phyloP scores from a whole-genome alignment of 2,113 vertebrate genomes.

The Antechinus flavipes region DNA sequence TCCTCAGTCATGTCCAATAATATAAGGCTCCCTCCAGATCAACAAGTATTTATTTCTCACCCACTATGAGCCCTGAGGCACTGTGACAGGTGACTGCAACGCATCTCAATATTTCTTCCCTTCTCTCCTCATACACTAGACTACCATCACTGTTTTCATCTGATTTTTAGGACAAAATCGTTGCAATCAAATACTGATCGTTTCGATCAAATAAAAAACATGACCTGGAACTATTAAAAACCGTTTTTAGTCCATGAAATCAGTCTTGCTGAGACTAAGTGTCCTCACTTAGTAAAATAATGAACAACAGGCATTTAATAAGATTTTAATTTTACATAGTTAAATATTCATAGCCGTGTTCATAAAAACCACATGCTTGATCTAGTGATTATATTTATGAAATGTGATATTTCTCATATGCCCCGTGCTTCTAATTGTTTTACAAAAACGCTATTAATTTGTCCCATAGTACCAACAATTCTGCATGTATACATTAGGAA shows the following conservation, averaged over 20 bases:
- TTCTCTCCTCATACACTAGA: slow-evolving; percentile 70
- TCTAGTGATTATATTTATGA: slow-evolving; percentile 83
- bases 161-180: slow-evolving; percentile 67
- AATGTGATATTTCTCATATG: slow-evolving; percentile 83
- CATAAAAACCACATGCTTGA: slow-evolving; percentile 83
- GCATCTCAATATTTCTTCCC: slow-evolving; percentile 58
- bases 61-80: slow-evolving; percentile 24
- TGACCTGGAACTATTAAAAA: slow-evolving; percentile 54
- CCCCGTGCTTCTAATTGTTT: slow-evolving; percentile 68
- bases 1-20: slow-evolving; percentile 70
- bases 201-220: slow-evolving; percentile 44
- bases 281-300: slow-evolving; percentile 80
- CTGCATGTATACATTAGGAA: slow-evolving; percentile 16
- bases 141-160: slow-evolving; percentile 68
- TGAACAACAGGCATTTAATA: slow-evolving; percentile 86
- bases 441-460: slow-evolving; percentile 66
- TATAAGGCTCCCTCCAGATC: slow-evolving; percentile 65
- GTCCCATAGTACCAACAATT: not conserved
- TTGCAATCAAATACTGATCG: slow-evolving; percentile 65
- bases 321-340: slow-evolving; percentile 86
- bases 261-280: slow-evolving; percentile 80
- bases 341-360: slow-evolving; percentile 87
- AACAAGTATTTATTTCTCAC: slow-evolving; percentile 18
- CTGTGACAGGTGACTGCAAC: not conserved
- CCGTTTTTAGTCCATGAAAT: slow-evolving; percentile 73